Conservation (phyloP, 2,797 vertebrate species). For the Melanotaenia maccullochi region DNA sequence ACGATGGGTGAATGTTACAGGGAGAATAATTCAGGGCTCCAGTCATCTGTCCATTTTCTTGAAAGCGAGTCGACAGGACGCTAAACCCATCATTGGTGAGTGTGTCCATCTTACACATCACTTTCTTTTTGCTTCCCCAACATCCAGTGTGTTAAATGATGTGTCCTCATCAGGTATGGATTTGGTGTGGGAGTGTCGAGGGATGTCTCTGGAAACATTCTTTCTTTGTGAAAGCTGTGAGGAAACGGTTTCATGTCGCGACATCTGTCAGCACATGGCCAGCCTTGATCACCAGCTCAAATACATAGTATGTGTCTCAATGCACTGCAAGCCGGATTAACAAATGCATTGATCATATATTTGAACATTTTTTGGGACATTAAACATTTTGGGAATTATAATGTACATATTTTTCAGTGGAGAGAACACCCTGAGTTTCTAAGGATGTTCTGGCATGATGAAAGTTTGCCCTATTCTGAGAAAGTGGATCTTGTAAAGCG, state of each 20-base stretch:
- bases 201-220: slow-evolving; percentile 14
- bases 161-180: slow-evolving; percentile 57
- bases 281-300: slow-evolving; percentile 41
- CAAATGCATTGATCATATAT: neutral
- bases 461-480: slow-evolving; percentile 4
- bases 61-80: slow-evolving; percentile 7
- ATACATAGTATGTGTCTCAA: slow-evolving; percentile 59
- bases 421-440: slow-evolving; percentile 6
- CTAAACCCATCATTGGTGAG: slow-evolving; percentile 64
- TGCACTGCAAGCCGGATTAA: neutral
- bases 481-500: neutral
- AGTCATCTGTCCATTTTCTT: slow-evolving; percentile 59
- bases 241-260: neutral
- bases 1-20: slow-evolving; percentile 30
- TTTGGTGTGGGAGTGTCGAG: slow-evolving; percentile 68
- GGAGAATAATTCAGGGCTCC: neutral
- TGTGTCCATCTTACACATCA: slow-evolving; percentile 4
- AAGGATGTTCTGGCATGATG: slow-evolving; percentile 21
- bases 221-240: slow-evolving; percentile 74
- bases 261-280: slow-evolving; percentile 63
- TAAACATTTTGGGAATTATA: neutral
- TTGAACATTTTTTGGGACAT: no score
- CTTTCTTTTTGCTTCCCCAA: neutral
- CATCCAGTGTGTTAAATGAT: neutral
- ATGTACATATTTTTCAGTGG: slow-evolving; percentile 44